Evolutionary conservation across 2,797 vertebrate species (phyloP).

Genomic region (Amphiprion clarkii): DNA sequence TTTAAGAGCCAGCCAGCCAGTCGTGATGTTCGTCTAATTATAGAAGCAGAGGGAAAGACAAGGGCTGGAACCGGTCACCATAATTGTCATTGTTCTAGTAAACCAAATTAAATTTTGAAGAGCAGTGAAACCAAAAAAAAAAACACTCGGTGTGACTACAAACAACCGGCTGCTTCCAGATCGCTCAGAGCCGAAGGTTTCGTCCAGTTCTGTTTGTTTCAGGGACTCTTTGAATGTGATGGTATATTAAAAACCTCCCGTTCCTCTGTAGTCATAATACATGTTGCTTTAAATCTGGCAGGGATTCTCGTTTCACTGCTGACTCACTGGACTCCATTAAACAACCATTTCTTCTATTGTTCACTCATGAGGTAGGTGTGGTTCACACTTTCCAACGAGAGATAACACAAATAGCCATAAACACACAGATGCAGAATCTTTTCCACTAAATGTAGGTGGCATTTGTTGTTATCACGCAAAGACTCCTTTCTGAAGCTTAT

Average conservation of each 20-base stretch:
- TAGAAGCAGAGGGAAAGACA: constrained; percentile 74
- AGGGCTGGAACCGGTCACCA: constrained; percentile 63
- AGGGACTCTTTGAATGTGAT: constrained; percentile 36
- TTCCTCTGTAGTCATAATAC: constrained; percentile 43
- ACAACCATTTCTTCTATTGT: constrained; percentile 33
- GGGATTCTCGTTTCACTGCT: constrained; percentile 12
- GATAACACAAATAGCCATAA: constrained; percentile 6
- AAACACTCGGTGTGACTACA: constrained; percentile 30
- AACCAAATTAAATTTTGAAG: constrained; percentile 63
- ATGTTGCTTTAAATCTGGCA: constrained; percentile 37
- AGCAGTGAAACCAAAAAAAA: constrained; percentile 38
- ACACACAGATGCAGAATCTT: neutral
- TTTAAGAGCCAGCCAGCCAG: constrained; percentile 74
- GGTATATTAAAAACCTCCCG: constrained; percentile 30
- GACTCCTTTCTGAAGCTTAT: constrained; percentile 9
- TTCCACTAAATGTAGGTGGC: neutral
- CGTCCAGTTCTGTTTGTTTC: constrained; percentile 49
- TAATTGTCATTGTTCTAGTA: constrained; percentile 71
- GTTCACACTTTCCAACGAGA: constrained; percentile 12
- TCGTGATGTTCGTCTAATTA: constrained; percentile 79
- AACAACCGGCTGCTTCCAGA: constrained; percentile 36
- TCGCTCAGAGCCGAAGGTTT: constrained; percentile 28
- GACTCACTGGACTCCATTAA: constrained; percentile 48
- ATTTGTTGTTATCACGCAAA: constrained; percentile 2
- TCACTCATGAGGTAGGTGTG: constrained; percentile 8